Evolutionary conservation across 64 coral and sea anemone genomes (phyloP).

Genomic region (Montipora foliosa): DNA sequence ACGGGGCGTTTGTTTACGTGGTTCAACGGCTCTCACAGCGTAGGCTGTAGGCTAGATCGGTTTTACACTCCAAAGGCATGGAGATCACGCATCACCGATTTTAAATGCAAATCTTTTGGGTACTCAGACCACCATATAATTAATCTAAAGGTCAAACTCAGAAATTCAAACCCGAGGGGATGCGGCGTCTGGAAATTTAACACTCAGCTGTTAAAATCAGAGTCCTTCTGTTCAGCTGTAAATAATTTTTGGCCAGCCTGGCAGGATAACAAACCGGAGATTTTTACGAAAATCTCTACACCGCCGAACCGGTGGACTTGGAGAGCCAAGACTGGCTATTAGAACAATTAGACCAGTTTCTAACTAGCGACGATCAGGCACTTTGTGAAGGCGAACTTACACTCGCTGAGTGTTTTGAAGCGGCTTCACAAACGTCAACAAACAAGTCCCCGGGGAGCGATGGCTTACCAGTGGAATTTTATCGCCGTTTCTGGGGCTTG

Average conservation of each 20-base stretch:
- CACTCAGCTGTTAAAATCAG: not conserved
- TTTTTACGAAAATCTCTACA: conserved; percentile 21
- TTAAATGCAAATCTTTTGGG: not conserved
- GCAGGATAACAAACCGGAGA: not conserved
- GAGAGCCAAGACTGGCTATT: not conserved
- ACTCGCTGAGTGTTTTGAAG: not conserved
- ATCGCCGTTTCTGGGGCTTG: conserved; percentile 2
- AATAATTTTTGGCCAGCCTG: not conserved
- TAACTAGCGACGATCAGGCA: not conserved
- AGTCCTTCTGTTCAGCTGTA: not conserved
- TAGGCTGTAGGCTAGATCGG: not conserved
- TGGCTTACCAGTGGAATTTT: conserved; percentile 10
- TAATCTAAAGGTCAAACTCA: not conserved
- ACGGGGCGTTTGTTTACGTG: not conserved
- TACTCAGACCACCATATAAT: conserved; percentile 12
- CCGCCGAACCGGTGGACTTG: not conserved
- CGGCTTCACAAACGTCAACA: not conserved
- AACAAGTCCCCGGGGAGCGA: conserved; percentile 11
- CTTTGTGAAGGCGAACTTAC: not conserved
- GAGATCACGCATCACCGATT: not conserved
- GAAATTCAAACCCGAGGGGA: not conserved
- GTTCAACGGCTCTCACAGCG: not conserved
- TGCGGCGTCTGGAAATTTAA: not conserved
- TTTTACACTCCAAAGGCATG: not conserved
- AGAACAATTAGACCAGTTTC: not conserved